phyloP scores from a whole-genome alignment of 2,888 invertebrate genomes.

The Drosophila fungiperda region DNA sequence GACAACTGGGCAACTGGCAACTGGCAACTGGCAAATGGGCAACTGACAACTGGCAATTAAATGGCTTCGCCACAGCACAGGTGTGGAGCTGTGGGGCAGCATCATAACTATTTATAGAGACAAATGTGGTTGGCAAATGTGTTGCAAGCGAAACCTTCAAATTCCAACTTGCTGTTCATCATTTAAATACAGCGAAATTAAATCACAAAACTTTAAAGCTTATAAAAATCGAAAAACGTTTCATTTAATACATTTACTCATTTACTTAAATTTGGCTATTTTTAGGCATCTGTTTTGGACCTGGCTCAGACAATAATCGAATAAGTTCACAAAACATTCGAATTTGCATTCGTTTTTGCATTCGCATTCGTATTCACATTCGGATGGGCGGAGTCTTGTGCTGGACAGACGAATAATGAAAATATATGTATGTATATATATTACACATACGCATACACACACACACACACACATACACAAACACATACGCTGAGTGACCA shows the following conservation, averaged over 20 bases:
- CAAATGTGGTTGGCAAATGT: slow-evolving; percentile 39
- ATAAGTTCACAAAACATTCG: not conserved
- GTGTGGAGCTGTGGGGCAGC: slow-evolving; percentile 22
- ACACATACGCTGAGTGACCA: slow-evolving; percentile 46
- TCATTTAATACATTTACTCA: not conserved
- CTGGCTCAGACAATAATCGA: not conserved
- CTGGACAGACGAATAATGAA: slow-evolving; percentile 28
- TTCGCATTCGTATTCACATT: not conserved
- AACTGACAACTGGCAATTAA: slow-evolving; percentile 30
- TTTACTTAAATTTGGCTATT: not conserved
- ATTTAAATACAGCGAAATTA: not conserved
- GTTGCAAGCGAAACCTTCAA: slow-evolving; percentile 11
- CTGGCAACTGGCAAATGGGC: too few species aligned
- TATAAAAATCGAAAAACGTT: not conserved
- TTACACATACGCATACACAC: slow-evolving; percentile 37
- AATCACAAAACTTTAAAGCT: not conserved
- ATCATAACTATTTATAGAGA: slow-evolving; percentile 48
- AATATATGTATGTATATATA: slow-evolving; percentile 42
- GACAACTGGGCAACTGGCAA: slow-evolving; percentile 10
- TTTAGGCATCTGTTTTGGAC: not conserved
- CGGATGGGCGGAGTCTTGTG: slow-evolving; percentile 54
- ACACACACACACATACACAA: slow-evolving; percentile 34
- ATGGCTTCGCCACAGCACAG: slow-evolving; percentile 60
- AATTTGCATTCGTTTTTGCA: not conserved
- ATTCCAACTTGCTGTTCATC: not conserved